Evolutionary conservation across 1,140 invertebrate genomes (phyloP).

Genomic region (Babylonia areolata): DNA sequence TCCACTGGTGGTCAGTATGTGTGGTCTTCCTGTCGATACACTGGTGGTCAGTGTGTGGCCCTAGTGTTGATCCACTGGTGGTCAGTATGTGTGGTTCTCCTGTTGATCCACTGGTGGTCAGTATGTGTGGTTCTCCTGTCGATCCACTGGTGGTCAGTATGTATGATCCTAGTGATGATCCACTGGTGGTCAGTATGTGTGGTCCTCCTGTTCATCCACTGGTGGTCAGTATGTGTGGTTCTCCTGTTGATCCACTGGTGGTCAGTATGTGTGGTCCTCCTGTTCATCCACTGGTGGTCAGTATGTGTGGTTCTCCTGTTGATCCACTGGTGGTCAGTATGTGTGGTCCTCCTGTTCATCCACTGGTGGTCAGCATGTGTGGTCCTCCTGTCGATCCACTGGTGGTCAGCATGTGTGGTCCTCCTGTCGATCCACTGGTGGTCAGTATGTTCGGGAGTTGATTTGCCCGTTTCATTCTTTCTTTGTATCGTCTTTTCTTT

Average conservation of each 20-base stretch:
- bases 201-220: not conserved
- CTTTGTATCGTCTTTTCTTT: not conserved
- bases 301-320: no score
- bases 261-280: not conserved
- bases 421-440: not conserved
- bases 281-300: not conserved
- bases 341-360: no score
- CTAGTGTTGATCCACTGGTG: not conserved
- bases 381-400: not conserved
- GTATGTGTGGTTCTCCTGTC: not conserved
- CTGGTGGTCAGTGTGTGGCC: not conserved
- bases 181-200: not conserved
- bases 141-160: not conserved
- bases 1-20: not conserved
- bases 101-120: not conserved
- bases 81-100: no score
- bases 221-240: not conserved
- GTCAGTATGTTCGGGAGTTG: not conserved
- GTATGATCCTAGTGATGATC: no score
- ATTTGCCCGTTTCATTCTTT: not conserved
- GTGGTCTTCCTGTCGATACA: not conserved
- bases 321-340: no score
- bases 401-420: not conserved
- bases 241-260: not conserved
- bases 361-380: no score